Conservation (phyloP, 2,797 vertebrate genomes). For the Allobates femoralis region DNA sequence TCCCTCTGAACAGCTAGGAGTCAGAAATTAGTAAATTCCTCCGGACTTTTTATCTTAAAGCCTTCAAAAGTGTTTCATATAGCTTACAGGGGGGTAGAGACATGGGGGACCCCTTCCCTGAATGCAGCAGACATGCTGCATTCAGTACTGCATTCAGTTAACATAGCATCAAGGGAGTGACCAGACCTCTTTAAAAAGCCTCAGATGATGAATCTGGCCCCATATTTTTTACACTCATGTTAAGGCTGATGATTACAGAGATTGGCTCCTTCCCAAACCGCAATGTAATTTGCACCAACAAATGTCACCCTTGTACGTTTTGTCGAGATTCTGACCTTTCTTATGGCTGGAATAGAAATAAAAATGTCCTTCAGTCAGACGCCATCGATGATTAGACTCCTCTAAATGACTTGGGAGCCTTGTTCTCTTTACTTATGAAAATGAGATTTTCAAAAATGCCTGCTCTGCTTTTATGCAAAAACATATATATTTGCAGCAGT, state of each 20-base stretch:
- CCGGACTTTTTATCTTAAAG: no score
- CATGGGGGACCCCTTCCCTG: no score
- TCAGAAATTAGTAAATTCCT: no score
- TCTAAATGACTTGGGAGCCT: not conserved
- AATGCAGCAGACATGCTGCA: no score
- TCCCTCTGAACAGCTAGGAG: no score
- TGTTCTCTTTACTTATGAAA: slow-evolving; percentile 52
- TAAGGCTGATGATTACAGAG: not conserved
- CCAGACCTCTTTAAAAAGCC: no score
- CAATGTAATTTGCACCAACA: not conserved
- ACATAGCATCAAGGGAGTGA: no score
- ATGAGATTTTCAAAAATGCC: slow-evolving; percentile 47
- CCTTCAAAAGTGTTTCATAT: no score
- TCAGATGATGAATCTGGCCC: no score
- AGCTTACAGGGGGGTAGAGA: no score
- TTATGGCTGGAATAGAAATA: not conserved
- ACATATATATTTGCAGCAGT: slow-evolving; percentile 34
- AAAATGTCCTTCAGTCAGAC: not conserved
- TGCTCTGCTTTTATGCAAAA: slow-evolving; percentile 47
- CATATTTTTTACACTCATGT: not conserved
- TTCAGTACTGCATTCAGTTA: no score
- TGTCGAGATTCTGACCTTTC: not conserved
- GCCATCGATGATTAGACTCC: not conserved
- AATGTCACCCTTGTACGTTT: not conserved
- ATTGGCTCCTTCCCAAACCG: not conserved